These are phyloP conservation scores for Diplosoma virens DNA, from an alignment of 23 tunicate species.

Conservation along the genomic window DNA sequence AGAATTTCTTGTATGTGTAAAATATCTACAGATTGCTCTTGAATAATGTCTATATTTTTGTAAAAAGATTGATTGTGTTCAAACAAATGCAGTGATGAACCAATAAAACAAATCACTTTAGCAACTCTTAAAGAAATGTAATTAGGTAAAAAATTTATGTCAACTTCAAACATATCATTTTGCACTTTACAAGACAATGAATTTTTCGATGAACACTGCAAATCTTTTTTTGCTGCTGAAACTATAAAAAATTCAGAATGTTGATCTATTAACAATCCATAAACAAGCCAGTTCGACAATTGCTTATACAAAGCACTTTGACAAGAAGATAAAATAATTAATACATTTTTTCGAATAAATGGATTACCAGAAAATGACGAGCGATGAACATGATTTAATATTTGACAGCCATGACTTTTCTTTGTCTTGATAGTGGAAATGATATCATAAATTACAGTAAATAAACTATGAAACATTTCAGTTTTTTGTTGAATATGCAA, in stretches of 20 bases:
- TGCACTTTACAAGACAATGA: background rate
- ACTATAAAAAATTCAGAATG: slow-evolving; percentile 72
- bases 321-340: slow-evolving; percentile 43
- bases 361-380: slow-evolving; percentile 63
- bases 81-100: slow-evolving; percentile 80
- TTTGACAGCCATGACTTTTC: slow-evolving; percentile 87
- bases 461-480: slow-evolving; percentile 46
- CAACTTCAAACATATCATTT: slow-evolving; percentile 49
- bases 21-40: background rate
- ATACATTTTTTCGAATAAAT: slow-evolving; percentile 36
- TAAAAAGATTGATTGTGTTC: slow-evolving; percentile 1
- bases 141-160: slow-evolving; percentile 42
- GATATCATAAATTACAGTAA: slow-evolving; percentile 58
- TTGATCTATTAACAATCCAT: slow-evolving; percentile 70
- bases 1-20: slow-evolving; percentile 37
- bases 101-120: slow-evolving; percentile 74
- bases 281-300: slow-evolving; percentile 69
- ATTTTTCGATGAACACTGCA: background rate
- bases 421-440: slow-evolving; percentile 46
- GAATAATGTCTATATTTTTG: background rate
- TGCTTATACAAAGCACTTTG: slow-evolving; percentile 79
- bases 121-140: slow-evolving; percentile 67
- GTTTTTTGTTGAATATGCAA: slow-evolving; percentile 51
- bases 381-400: slow-evolving; percentile 35
- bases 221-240: background rate